Evolutionary conservation across 1,140 invertebrate species (phyloP).

Genomic region (Laodelphax striatellus): DNA sequence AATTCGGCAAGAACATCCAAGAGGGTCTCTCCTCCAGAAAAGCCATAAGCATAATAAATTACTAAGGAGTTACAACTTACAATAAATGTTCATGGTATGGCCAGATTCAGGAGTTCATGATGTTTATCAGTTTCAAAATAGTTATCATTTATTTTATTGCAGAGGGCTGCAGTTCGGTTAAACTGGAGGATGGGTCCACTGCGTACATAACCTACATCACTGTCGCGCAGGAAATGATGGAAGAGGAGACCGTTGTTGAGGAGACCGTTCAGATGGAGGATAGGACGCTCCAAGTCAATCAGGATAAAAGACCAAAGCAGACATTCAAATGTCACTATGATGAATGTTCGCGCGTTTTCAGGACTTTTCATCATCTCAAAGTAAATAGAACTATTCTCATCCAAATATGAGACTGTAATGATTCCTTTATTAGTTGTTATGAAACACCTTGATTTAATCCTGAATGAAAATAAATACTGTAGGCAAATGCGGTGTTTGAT

Average conservation of each 20-base stretch:
- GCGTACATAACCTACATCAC: slow-evolving; percentile 24
- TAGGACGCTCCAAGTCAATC: neutral
- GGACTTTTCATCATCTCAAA: slow-evolving; percentile 43
- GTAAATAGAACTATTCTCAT: slow-evolving; percentile 27
- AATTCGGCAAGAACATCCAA: no score
- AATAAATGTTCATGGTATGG: no score
- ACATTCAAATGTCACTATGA: slow-evolving; percentile 33
- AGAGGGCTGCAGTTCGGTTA: slow-evolving; percentile 17
- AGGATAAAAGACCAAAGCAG: slow-evolving; percentile 12
- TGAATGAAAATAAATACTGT: no score
- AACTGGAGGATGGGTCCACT: slow-evolving; percentile 21
- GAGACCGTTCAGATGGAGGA: neutral
- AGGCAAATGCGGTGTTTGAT: no score
- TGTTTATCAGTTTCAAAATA: no score
- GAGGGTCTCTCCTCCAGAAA: no score
- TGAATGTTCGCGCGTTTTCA: slow-evolving; percentile 40
- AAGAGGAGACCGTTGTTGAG: neutral
- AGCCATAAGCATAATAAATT: no score
- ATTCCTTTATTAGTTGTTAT: no score
- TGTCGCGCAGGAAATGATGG: neutral
- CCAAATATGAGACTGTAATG: neutral
- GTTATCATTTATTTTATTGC: no score
- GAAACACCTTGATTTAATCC: no score
- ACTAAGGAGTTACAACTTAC: no score
- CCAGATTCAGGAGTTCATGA: no score